phyloP scores from a whole-genome alignment of 2,888 invertebrate species.

The Unio pictorum region DNA sequence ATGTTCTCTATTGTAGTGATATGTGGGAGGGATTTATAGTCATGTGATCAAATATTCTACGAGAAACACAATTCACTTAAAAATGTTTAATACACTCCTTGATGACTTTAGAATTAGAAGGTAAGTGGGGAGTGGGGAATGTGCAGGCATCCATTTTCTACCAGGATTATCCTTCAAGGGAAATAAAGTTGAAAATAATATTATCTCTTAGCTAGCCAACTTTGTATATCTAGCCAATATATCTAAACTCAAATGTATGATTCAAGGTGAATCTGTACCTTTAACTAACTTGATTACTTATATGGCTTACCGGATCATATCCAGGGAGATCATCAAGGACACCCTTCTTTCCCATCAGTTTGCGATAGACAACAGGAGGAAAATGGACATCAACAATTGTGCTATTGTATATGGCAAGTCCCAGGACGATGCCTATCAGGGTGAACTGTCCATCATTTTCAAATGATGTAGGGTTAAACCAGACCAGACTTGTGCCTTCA shows the following conservation, averaged over 20 bases:
- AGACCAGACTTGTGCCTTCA: constrained; percentile 77
- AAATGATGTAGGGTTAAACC: constrained; percentile 95
- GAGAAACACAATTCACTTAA: no score
- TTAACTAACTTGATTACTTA: not conserved
- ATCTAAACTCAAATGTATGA: not conserved
- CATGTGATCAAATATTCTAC: no score
- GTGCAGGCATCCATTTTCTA: no score
- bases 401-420: constrained; percentile 96
- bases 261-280: not conserved
- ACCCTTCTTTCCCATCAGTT: constrained; percentile 91
- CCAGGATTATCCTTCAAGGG: no score
- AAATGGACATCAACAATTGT: constrained; percentile 94
- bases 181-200: no score
- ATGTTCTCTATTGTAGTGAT: no score
- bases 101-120: no score
- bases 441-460: constrained; percentile 96
- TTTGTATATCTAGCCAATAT: not conserved
- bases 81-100: no score
- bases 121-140: no score
- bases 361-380: constrained; percentile 95
- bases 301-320: constrained; percentile 84
- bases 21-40: no score
- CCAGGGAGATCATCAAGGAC: constrained; percentile 89
- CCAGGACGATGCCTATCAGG: constrained; percentile 92
- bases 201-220: no score